phyloP scores from a whole-genome alignment of 2,888 invertebrate species.

The Xestia sexstrigata region DNA sequence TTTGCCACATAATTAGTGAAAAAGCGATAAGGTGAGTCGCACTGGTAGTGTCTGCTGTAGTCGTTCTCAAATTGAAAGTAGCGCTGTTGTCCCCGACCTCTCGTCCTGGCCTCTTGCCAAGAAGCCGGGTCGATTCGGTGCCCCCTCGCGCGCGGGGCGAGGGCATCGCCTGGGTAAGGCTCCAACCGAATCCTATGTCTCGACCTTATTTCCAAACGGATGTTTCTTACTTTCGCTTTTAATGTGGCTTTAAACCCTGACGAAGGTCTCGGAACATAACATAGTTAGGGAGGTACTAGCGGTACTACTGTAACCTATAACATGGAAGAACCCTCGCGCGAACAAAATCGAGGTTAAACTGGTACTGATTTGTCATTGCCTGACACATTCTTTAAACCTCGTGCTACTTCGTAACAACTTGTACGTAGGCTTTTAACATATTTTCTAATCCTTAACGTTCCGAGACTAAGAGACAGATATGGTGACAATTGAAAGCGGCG shows the following conservation, averaged over 20 bases:
- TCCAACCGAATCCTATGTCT: constrained; percentile 62
- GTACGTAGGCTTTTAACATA: neutral
- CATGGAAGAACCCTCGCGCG: constrained; percentile 6
- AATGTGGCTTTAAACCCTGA: constrained; percentile 47
- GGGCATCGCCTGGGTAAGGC: constrained; percentile 65
- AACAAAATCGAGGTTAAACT: constrained; percentile 16
- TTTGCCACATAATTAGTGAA: constrained; percentile 41
- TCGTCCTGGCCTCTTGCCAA: constrained; percentile 81
- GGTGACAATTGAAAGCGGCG: neutral
- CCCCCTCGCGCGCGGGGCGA: constrained; percentile 67
- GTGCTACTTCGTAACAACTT: neutral
- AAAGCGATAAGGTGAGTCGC: constrained; percentile 51
- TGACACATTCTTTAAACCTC: neutral
- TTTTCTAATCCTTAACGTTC: neutral
- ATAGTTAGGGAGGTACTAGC: neutral
- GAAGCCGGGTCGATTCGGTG: constrained; percentile 80
- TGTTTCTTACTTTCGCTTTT: constrained; percentile 65
- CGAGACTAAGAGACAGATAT: neutral
- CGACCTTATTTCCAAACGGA: constrained; percentile 68
- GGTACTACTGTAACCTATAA: neutral
- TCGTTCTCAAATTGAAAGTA: constrained; percentile 78
- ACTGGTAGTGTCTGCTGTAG: constrained; percentile 73
- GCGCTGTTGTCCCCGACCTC: constrained; percentile 72
- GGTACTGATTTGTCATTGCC: constrained; percentile 1
- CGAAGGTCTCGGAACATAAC: constrained; percentile 25